Conservation (phyloP, 2,797 vertebrate genomes). For the Periparus ater region DNA sequence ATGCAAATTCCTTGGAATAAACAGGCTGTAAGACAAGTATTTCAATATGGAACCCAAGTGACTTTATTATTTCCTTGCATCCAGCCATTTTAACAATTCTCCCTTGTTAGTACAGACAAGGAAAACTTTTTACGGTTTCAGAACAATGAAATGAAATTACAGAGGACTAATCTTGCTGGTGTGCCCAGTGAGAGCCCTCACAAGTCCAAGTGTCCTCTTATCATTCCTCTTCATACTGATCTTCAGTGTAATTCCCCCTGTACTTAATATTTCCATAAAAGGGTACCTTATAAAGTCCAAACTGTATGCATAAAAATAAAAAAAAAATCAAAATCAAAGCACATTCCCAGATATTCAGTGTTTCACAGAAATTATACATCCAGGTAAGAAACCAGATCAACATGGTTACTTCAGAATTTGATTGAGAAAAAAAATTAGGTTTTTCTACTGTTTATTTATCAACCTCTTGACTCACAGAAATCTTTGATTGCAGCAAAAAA, state of each 20-base stretch:
- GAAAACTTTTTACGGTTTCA: not conserved
- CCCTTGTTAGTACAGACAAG: not conserved
- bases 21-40: not conserved
- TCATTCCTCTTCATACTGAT: not conserved
- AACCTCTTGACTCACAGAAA: not conserved
- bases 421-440: not conserved
- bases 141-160: not conserved
- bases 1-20: not conserved
- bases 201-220: not conserved
- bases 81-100: not conserved
- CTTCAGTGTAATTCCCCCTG: not conserved
- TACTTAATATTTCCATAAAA: not conserved
- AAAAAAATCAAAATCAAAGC: not conserved
- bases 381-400: not conserved
- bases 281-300: not conserved
- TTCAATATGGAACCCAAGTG: not conserved
- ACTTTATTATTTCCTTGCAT: not conserved
- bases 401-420: not conserved
- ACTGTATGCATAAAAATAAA: not conserved
- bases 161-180: not conserved
- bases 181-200: not conserved
- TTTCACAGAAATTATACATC: not conserved
- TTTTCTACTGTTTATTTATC: not conserved
- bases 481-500: not conserved
- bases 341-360: not conserved